Evolutionary conservation across 1,140 invertebrate species (phyloP).

Genomic region (Drosophila sp.): DNA sequence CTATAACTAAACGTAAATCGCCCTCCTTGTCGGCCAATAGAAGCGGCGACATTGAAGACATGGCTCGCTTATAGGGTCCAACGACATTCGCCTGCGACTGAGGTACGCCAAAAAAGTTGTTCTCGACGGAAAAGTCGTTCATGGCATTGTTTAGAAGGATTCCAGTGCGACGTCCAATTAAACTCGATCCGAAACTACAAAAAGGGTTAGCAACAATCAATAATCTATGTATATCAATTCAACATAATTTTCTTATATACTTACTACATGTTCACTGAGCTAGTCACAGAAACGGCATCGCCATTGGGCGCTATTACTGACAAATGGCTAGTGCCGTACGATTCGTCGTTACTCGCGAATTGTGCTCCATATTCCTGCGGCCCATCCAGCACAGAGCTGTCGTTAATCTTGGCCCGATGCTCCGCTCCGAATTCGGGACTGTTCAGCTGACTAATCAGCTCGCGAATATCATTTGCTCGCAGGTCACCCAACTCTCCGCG

Average conservation of each 20-base stretch:
- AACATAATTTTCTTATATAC: slow-evolving; percentile 67
- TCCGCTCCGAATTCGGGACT: slow-evolving; percentile 85
- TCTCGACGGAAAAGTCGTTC: slow-evolving; percentile 95
- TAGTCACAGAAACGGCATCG: slow-evolving; percentile 97
- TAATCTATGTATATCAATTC: background rate
- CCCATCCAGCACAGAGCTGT: slow-evolving; percentile 85
- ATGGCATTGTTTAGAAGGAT: slow-evolving; percentile 97
- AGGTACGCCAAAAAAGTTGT: slow-evolving; percentile 91
- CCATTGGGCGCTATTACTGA: slow-evolving; percentile 93
- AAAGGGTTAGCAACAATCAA: slow-evolving; percentile 12
- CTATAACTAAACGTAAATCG: slow-evolving; percentile 91
- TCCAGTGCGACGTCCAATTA: slow-evolving; percentile 91
- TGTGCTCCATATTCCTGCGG: slow-evolving; percentile 88
- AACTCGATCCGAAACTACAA: slow-evolving; percentile 91
- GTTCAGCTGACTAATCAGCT: slow-evolving; percentile 74
- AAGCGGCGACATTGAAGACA: slow-evolving; percentile 96
- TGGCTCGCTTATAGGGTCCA: slow-evolving; percentile 90
- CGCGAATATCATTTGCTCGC: slow-evolving; percentile 87
- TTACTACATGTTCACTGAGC: slow-evolving; percentile 96
- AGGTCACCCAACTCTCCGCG: slow-evolving; percentile 94
- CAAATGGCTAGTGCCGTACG: slow-evolving; percentile 93
- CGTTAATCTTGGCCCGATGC: slow-evolving; percentile 88
- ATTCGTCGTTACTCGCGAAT: slow-evolving; percentile 85
- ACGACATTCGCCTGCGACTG: slow-evolving; percentile 92
- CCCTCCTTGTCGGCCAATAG: slow-evolving; percentile 90